Evolutionary conservation across 2,797 vertebrate genomes (phyloP).

Genomic region (Austrolebias charrua): DNA sequence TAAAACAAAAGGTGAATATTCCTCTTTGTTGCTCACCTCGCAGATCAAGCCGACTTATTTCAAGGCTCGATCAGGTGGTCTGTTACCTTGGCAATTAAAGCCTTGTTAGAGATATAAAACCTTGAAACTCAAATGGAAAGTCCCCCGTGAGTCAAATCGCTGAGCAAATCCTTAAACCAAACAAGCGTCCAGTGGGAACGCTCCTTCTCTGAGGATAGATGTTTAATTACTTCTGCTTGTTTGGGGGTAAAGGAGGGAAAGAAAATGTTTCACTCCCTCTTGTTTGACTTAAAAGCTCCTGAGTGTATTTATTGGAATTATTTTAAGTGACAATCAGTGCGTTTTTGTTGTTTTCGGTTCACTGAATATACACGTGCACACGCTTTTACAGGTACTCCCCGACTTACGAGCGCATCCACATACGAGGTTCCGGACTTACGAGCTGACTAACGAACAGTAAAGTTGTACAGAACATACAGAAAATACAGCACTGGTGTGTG

Average conservation of each 20-base stretch:
- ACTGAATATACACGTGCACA: slow-evolving; percentile 15
- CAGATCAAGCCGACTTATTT: slow-evolving; percentile 64
- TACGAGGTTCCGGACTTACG: no score
- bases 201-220: slow-evolving; percentile 75
- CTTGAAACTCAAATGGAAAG: slow-evolving; percentile 87
- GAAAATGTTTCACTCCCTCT: slow-evolving; percentile 71
- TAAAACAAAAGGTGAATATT: slow-evolving; percentile 42
- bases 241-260: slow-evolving; percentile 62
- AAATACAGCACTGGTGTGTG: no score
- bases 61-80: slow-evolving; percentile 76
- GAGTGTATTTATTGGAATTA: slow-evolving; percentile 74
- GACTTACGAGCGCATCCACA: no score
- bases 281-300: slow-evolving; percentile 76
- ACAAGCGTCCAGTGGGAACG: slow-evolving; percentile 85
- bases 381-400: no score
- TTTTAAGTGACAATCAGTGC: slow-evolving; percentile 62
- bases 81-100: slow-evolving; percentile 80
- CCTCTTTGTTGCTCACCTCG: slow-evolving; percentile 26
- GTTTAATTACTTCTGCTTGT: slow-evolving; percentile 82
- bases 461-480: no score
- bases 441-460: no score
- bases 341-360: slow-evolving; percentile 21
- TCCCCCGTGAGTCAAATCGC: slow-evolving; percentile 88
- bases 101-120: slow-evolving; percentile 88
- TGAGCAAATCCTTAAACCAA: slow-evolving; percentile 89